Conservation (phyloP, 2,797 vertebrate genomes). For the Bradypodion ventrale region DNA sequence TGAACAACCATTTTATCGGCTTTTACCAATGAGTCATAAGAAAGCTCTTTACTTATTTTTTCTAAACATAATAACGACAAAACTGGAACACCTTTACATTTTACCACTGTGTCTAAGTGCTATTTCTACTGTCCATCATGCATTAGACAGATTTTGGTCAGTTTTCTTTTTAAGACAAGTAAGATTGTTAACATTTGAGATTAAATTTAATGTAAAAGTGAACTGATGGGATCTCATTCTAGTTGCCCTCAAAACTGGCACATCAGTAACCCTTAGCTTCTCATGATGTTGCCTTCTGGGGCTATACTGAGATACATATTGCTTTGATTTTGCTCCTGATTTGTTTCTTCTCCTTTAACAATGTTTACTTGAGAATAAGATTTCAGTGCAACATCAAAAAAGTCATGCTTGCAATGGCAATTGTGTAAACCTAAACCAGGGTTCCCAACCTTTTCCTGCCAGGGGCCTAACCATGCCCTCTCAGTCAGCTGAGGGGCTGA, state of each 20-base stretch:
- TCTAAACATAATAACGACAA: constrained; percentile 13
- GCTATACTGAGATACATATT: not conserved
- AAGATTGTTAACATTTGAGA: not conserved
- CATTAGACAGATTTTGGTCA: not conserved
- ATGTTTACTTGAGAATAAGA: not conserved
- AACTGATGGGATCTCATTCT: not conserved
- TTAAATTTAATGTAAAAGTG: not conserved
- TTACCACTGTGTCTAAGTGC: not conserved
- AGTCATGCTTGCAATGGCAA: too few relatives aligned
- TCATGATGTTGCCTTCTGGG: too few relatives aligned
- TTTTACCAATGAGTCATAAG: not conserved
- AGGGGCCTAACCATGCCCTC: too few relatives aligned
- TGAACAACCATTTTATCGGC: constrained; percentile 49
- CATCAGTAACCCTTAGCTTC: too few relatives aligned
- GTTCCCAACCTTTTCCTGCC: too few relatives aligned
- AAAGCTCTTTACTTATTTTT: constrained; percentile 21
- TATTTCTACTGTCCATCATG: not conserved
- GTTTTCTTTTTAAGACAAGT: too few relatives aligned
- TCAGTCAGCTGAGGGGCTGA: too few relatives aligned
- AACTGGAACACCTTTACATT: constrained; percentile 48
- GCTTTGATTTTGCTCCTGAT: too few relatives aligned
- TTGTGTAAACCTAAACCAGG: too few relatives aligned
- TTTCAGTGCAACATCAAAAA: not conserved
- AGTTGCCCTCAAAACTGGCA: too few relatives aligned
- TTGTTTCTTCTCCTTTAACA: not conserved